Evolutionary conservation across 2,888 invertebrate genomes (phyloP).

Genomic region (Eucriotettix oculatus): DNA sequence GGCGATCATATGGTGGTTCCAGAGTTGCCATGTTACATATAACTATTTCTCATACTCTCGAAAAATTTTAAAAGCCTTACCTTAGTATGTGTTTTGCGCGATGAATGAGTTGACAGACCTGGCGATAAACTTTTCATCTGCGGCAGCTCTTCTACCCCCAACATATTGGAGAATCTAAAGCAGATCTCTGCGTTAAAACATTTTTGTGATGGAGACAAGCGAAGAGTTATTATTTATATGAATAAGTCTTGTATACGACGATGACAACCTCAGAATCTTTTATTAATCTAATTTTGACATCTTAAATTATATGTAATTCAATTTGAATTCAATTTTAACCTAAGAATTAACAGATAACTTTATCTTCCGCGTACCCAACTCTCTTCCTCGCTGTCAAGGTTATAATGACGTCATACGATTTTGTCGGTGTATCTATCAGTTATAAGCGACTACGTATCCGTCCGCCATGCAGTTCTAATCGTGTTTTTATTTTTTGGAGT

Average conservation of each 20-base stretch:
- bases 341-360: neutral
- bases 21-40: slow-evolving; percentile 1
- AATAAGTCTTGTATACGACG: too few relatives aligned
- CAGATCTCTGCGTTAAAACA: too few relatives aligned
- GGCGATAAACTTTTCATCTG: slow-evolving; percentile 37
- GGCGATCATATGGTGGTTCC: neutral
- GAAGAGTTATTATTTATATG: too few relatives aligned
- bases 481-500: too few relatives aligned
- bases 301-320: too few relatives aligned
- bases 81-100: slow-evolving; percentile 5
- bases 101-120: slow-evolving; percentile 15
- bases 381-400: slow-evolving; percentile 8
- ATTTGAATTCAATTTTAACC: too few relatives aligned
- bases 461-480: neutral
- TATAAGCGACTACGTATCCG: neutral
- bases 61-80: slow-evolving; percentile 5
- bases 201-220: too few relatives aligned
- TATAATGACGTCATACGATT: slow-evolving; percentile 8
- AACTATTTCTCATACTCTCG: slow-evolving; percentile 4
- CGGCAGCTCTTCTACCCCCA: slow-evolving; percentile 32
- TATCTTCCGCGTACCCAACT: slow-evolving; percentile 1
- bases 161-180: slow-evolving; percentile 11
- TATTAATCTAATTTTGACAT: too few relatives aligned
- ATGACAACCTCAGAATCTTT: too few relatives aligned
- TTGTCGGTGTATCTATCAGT: too few relatives aligned